Evolutionary conservation across 2,888 invertebrate species (phyloP), one percentile per base, ranked within the genome.

Genomic region (Thera obeliscata): DNA sequence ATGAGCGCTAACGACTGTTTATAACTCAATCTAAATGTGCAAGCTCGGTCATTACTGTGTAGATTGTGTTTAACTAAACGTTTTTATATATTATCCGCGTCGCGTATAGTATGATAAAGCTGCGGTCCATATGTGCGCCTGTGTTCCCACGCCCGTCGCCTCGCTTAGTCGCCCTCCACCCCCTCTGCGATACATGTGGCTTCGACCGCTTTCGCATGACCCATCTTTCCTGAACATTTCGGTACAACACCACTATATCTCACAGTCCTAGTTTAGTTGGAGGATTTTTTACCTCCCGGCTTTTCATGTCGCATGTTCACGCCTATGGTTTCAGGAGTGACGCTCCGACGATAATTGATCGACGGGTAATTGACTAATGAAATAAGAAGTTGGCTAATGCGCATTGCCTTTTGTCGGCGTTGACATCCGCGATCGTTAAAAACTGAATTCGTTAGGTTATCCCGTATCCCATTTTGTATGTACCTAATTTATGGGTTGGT

Each of bases 91-190:
- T 86, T 87, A 84, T 80, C 79, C 79, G 79, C 84, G 84, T 85
- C 63, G 83, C 84, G 82, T 85, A 83, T 83, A 61, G n/a, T 79
- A 79, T 81, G 89, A 90, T 90, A 90, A 92, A 92, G 91, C 92
- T 93, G 93, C 85, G 84, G 81, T 86, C 89, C 93, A 92, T 81
- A 92, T 92, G 93, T 91, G 91, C 85, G 85, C 77, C 72, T 76
- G 83, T 82, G 88, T 92, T 92, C 93, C 91, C 92, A 91, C 66
- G 66, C 49, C 22, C 22, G 36, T 50, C 82, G 77, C 76, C 81
- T 72, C 80, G 78, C 80, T 82, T 81, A 77, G 79, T 79, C 73
- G 77, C 83, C 76, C 78, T 76, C 66, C 78, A 70, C 72, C 82
- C 78, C 81, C 80, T 75, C 77, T 69, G 74, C 70, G 76, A 71